Percentiles rank a stretch among this genome's conserved stretches.
Evolutionary conservation across 2,797 vertebrate species (phyloP).

Genomic region (Remorina albescens): DNA sequence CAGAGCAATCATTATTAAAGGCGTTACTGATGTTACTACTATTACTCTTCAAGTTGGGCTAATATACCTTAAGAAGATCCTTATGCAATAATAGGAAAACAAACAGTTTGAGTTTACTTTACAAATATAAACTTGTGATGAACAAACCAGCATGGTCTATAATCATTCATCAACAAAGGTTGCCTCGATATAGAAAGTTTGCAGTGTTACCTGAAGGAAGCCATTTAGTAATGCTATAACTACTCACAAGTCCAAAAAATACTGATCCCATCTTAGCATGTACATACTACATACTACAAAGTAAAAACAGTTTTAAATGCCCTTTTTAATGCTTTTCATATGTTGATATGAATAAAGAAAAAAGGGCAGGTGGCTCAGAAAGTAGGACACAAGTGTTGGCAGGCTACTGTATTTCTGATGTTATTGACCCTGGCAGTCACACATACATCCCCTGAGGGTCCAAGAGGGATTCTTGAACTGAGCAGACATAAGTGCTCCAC

Average conservation of each 20-base stretch:
- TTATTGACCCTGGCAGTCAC: constrained; percentile 75
- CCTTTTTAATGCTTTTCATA: constrained; percentile 24
- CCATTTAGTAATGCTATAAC: background rate
- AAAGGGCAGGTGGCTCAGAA: constrained; percentile 71
- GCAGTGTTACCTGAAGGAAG: constrained; percentile 6
- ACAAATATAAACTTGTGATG: constrained; percentile 11
- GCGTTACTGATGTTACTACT: too few species aligned
- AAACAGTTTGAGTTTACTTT: constrained; percentile 1
- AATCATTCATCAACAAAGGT: constrained; percentile 22
- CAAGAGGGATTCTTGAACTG: constrained; percentile 61
- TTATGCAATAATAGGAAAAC: constrained; percentile 18
- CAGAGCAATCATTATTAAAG: constrained; percentile 6
- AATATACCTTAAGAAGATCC: constrained; percentile 11
- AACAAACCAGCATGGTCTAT: constrained; percentile 3
- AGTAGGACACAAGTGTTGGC: constrained; percentile 77
- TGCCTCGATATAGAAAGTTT: background rate
- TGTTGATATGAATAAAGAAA: constrained; percentile 46
- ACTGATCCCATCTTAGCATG: background rate
- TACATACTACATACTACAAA: too few species aligned
- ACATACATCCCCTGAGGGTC: constrained; percentile 60
- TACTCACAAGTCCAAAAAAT: background rate
- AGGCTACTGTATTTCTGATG: constrained; percentile 70
- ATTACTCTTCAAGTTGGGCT: constrained; percentile 1
- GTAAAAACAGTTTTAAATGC: constrained; percentile 14
- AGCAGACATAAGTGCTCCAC: constrained; percentile 53